A percentile compares a stretch with the other conserved stretches of the same genome.
phyloP scores from a whole-genome alignment of 2,797 vertebrate species.

The Ctenosaura bakeri region DNA sequence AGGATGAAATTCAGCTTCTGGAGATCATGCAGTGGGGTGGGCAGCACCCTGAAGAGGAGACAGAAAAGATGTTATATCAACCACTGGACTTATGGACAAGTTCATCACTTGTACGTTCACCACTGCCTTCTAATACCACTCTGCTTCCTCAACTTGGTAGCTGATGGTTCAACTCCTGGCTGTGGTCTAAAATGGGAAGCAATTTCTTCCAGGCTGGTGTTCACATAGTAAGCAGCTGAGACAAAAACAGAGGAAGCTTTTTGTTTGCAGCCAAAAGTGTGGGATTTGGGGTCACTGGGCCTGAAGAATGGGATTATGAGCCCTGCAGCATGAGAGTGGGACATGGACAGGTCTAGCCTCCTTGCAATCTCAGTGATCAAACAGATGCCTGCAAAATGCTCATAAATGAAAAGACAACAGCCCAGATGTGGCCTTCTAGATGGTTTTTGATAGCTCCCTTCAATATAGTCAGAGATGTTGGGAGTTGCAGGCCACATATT shows the following conservation, averaged over 20 bases:
- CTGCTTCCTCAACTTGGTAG: background rate
- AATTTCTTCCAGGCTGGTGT: background rate
- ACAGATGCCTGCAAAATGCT: too few species aligned
- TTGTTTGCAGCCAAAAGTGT: background rate
- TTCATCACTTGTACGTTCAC: background rate
- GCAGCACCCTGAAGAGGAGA: constrained; percentile 45
- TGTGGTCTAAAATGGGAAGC: background rate
- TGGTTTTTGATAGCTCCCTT: too few species aligned
- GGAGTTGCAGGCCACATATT: background rate
- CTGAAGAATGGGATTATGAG: background rate
- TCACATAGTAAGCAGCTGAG: background rate
- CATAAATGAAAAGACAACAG: background rate
- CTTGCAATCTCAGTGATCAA: too few species aligned
- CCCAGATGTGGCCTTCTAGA: too few species aligned
- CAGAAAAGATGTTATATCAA: constrained; percentile 18
- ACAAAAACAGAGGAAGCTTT: background rate
- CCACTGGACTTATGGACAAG: fast-evolving
- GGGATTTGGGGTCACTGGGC: background rate
- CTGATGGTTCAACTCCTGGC: background rate
- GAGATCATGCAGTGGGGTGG: constrained; percentile 45
- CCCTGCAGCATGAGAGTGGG: background rate
- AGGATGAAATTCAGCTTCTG: constrained; percentile 57
- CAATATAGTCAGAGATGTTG: too few species aligned
- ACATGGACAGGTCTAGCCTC: background rate
- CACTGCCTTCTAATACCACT: background rate